Evolutionary conservation across 2,888 invertebrate species (phyloP), one percentile per base, ranked within the genome.

Genomic region (Pilophorus perplexus): DNA sequence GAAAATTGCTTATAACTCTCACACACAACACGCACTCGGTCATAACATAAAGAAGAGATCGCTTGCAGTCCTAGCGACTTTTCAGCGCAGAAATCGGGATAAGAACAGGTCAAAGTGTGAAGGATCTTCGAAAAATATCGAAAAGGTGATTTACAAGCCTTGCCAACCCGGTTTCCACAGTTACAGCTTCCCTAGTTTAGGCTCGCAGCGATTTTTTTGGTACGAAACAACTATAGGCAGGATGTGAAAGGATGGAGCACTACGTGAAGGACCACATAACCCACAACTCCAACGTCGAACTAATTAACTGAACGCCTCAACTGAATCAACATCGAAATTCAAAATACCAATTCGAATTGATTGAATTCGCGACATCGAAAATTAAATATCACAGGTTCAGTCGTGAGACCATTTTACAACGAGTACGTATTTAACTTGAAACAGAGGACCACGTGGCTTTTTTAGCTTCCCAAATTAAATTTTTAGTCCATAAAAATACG

Each of bases 151-250:
- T 33, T 33, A 27, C 16, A 64, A 67, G 68, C 69, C 67, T 68
- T 67, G 59, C 68, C 44, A 50, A 55, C 28, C 54, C 66, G 67
- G 69, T 69, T 68, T 68, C 60, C 70, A 50, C 28, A 54, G 54
- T 52, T 16, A 57, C 33, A 62, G 65, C 68, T 70, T 60, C 67
- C 70, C 68, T 65, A 70, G 70, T 70, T 70, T 65, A 70, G 68
- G 68, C 70, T 69, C 66, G 38, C 20, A 4, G 33, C 33, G 33
- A 33, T 8, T 20, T 60, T n/a, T 38, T 27, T 14, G 25, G 50
- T 23, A 40, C 16, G 37, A 23, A 28, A 52, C 25, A n/a, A 64
- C 64, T 64, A 64, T 38, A 22, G 52, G n/a, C n/a, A n/a, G 64
- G 37, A 10, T 52, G 37, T 64, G 64, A 65, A 37, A 38, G 52